Base-by-base conservation (phyloP, 2,113 vertebrate species). In the Thamnophis sirtalis region DNA sequence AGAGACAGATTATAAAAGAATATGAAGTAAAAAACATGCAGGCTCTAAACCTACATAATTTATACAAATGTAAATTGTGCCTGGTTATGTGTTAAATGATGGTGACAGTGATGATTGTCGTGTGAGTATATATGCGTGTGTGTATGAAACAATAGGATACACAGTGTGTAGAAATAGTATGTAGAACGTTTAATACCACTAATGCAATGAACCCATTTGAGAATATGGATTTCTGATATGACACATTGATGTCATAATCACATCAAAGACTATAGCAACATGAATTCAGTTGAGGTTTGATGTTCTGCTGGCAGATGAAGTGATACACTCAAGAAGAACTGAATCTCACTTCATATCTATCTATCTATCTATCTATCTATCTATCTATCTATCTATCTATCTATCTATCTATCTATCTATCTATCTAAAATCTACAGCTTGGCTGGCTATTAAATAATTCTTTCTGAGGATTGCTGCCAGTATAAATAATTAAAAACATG, bases 401-500 rank as follows among this genome's bases (percentile, higher is more conserved):
- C n/a, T n/a, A n/a, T n/a, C n/a, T n/a, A n/a, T n/a, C n/a, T n/a
- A n/a, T n/a, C n/a, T n/a, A n/a, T n/a, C n/a, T n/a, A n/a, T n/a
- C n/a, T n/a, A n/a, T n/a, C n/a, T n/a, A n/a, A n/a, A 43, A 58
- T 7, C n/a, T 95, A 73, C 68, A 38, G 24, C 49, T 89, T n/a
- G 86, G 38, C n/a, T 89, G 19, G 54, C 26, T 89, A 56, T 49
- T 60, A 51, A 91, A 96, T 92, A 48, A 55, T n/a, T 33, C 63
- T 48, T 94, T 94, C 54, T 88, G 91, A 95, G 60, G 92, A 95
- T 56, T 95, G 53, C 10, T 9, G 0, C 84, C 63, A 91, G 68
- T 93, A 85, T 90, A 94, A 92, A 94, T 94, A 49, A 88, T 95
- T 91, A 86, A 93, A 91, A 91, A 86, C 84, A 63, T 88, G 68